phyloP scores from a whole-genome alignment of 2,888 invertebrate genomes.

The Lathronympha strigana region DNA sequence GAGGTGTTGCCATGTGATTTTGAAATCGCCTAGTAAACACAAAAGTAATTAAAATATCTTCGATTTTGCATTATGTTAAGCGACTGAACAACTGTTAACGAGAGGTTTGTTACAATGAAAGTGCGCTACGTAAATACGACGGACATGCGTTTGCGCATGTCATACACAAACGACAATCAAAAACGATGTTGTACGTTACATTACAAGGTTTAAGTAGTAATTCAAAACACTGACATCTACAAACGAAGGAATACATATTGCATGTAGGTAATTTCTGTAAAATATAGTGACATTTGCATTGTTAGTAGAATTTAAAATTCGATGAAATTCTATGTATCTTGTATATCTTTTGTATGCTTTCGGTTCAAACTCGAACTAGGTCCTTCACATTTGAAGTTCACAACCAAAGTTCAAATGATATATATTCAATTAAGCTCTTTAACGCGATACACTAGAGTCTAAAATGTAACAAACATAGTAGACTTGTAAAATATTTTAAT shows the following conservation, averaged over 20 bases:
- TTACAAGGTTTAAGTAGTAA: background rate
- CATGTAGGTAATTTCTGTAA: background rate
- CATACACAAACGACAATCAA: background rate
- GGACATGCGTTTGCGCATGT: background rate
- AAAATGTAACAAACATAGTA: background rate
- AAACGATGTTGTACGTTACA: background rate
- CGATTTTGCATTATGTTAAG: background rate
- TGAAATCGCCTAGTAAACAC: background rate
- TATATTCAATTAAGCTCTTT: constrained; percentile 2
- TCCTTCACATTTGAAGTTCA: background rate
- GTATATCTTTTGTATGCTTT: too few relatives aligned
- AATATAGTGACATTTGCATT: background rate
- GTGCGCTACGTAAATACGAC: background rate
- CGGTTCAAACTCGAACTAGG: background rate
- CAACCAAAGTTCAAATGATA: background rate
- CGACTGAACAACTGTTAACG: background rate
- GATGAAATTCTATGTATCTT: too few relatives aligned
- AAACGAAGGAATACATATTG: background rate
- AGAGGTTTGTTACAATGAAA: background rate
- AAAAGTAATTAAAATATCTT: background rate
- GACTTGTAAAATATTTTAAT: constrained; percentile 1
- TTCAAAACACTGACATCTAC: constrained; percentile 6
- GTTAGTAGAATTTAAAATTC: background rate
- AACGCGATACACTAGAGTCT: background rate
- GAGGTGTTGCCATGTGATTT: too few relatives aligned